Evolutionary conservation across 1,140 invertebrate species (phyloP), one percentile per base, ranked within the genome.

Genomic region (Orchesella cincta): DNA sequence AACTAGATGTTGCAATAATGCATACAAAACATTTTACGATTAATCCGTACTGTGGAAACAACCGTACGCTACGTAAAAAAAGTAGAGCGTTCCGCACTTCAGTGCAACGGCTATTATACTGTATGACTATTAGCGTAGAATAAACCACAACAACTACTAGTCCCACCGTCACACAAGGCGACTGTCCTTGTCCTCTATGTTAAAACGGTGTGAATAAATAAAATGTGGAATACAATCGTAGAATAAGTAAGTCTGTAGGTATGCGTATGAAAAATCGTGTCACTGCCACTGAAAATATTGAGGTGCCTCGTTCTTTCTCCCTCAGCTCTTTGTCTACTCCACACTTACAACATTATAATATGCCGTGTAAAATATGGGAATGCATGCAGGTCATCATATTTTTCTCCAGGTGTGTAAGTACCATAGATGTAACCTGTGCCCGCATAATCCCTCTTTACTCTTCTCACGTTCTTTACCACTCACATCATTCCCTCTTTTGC

Each of bases 201-300:
- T 18, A 57, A 57, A 57, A 57, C 26, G 14, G 12, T 57, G 54
- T 57, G 54, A 57, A 57, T 57, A 57, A 57, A 26, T 57, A 57
- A 57, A 57, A 23, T 23, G 54, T 57, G 54, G 26, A 57, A 57
- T 57, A 57, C 54, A 57, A 57, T 57, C 54, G 26, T 57, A 8
- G 39, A 12, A 46, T 46, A 46, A 46, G 39, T 20, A 12, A 46
- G 39, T 46, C 39, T 12, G 39, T 46, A 8, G 20, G 8, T 46
- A 46, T 46, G 39, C n/a, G n/a, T 12, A 20, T 46, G 39, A 46
- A 46, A 57, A 57, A 57, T 26, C 54, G 54, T 57, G 54, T 57
- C 54, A 57, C 54, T 57, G 54, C 54, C 54, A 57, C 8, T 57
- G 54, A 57, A 57, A 57, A 57, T 57, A 57, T 57, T 57, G 54